Evolutionary conservation across 2,888 invertebrate species (phyloP).

Genomic region (Oscheius sp.): DNA sequence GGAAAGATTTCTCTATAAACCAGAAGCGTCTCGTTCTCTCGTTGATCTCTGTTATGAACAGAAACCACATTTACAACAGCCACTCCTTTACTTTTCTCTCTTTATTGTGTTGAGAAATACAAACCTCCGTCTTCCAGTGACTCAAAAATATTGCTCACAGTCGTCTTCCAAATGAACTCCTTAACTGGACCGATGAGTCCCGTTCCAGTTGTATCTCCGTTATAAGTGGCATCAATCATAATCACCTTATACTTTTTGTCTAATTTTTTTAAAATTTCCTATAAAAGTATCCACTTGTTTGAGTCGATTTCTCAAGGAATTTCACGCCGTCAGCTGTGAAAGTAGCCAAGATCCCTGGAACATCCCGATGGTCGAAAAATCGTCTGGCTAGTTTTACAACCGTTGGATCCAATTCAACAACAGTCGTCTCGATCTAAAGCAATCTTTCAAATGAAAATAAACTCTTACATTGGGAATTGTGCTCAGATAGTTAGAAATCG

Average conservation of each 20-base stretch:
- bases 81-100: not conserved
- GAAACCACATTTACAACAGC: not conserved
- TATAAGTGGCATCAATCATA: not conserved
- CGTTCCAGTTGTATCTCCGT: not conserved
- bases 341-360: not conserved
- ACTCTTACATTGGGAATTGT: not conserved
- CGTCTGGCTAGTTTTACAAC: not conserved
- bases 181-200: constrained; percentile 7
- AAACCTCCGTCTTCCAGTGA: not conserved
- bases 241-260: not conserved
- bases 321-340: not conserved
- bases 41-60: not conserved
- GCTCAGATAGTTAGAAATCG: not conserved
- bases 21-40: not conserved
- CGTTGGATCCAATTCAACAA: not conserved
- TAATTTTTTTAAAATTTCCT: not conserved
- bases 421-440: not conserved
- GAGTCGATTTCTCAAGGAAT: not conserved
- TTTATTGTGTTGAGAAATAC: not conserved
- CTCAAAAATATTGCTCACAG: not conserved
- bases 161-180: not conserved
- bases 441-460: not conserved
- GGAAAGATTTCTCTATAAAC: not conserved
- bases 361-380: not conserved
- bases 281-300: not conserved